Percentiles rank a stretch among this genome's conserved stretches.
Conservation (phyloP, 2,888 invertebrate species). For the Drepanosiphum platanoidis region DNA sequence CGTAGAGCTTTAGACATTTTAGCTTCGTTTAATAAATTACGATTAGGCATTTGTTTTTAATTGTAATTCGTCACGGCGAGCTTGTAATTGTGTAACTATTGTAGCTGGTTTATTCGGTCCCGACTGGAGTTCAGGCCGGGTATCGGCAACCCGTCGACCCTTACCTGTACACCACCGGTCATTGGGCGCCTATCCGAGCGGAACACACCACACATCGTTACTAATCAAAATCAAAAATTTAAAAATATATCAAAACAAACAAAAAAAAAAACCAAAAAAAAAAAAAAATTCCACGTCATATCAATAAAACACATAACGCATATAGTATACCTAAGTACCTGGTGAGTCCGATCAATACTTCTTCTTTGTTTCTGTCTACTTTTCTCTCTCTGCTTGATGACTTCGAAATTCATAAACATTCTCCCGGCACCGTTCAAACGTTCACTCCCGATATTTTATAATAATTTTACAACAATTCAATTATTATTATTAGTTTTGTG, state of each 20-base stretch:
- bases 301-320: slow-evolving; percentile 52
- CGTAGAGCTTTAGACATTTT: slow-evolving; percentile 40
- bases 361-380: slow-evolving; percentile 48
- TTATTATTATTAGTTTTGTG: not conserved
- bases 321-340: slow-evolving; percentile 27
- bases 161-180: slow-evolving; percentile 66
- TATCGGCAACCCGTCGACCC: slow-evolving; percentile 66
- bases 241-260: slow-evolving; percentile 48
- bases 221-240: slow-evolving; percentile 54
- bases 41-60: slow-evolving; percentile 15
- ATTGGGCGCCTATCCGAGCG: slow-evolving; percentile 63
- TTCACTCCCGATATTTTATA: not conserved
- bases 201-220: slow-evolving; percentile 58
- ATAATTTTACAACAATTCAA: too few species aligned
- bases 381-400: slow-evolving; percentile 30
- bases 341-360: slow-evolving; percentile 57
- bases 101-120: slow-evolving; percentile 70
- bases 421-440: not conserved
- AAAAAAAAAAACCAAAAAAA: slow-evolving; percentile 49
- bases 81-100: slow-evolving; percentile 53
- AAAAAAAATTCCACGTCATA: slow-evolving; percentile 21
- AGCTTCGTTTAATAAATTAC: slow-evolving; percentile 38
- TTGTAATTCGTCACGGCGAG: slow-evolving; percentile 27
- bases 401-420: not conserved
- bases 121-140: slow-evolving; percentile 68